phyloP scores from a whole-genome alignment of 1,140 invertebrate species.

The Drosophila pseudoobscura region DNA sequence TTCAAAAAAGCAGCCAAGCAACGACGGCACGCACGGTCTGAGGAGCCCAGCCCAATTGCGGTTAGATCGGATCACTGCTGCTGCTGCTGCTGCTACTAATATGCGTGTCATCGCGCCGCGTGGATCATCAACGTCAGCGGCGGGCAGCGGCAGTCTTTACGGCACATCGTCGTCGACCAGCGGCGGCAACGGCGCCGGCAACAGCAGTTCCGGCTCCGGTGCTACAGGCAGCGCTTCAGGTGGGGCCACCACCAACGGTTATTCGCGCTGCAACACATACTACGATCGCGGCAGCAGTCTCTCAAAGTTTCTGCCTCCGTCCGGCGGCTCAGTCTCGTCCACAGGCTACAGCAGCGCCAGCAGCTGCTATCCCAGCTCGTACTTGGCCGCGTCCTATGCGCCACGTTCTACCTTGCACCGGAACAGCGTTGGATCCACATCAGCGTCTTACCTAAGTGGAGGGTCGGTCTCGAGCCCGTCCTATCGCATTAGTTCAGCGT shows the following conservation, averaged over 20 bases:
- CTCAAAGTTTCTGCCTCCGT: constrained; percentile 64
- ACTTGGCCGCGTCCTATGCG: constrained; percentile 52
- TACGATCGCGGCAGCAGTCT: constrained; percentile 75
- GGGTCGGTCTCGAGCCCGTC: constrained; percentile 48
- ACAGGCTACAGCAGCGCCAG: constrained; percentile 46
- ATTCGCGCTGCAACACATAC: constrained; percentile 59
- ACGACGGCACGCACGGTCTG: too few species aligned
- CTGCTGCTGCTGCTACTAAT: constrained; percentile 71
- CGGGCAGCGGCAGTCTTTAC: constrained; percentile 81
- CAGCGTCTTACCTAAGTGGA: constrained; percentile 62
- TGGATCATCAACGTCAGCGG: constrained; percentile 81
- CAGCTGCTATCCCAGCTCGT: constrained; percentile 66
- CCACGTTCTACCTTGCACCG: constrained; percentile 53
- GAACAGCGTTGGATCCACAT: constrained; percentile 58
- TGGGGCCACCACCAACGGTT: constrained; percentile 58
- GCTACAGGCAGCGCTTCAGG: constrained; percentile 32
- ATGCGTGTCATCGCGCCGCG: constrained; percentile 83
- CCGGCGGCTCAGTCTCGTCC: constrained; percentile 48
- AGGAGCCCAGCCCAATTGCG: constrained; percentile 22
- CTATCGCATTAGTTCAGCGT: constrained; percentile 69
- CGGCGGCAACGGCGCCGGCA: constrained; percentile 45
- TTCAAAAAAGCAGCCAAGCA: too few species aligned
- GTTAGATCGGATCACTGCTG: constrained; percentile 46
- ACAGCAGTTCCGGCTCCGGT: constrained; percentile 29
- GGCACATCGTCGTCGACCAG: constrained; percentile 68